Evolutionary conservation across 1,140 invertebrate genomes (phyloP), one percentile per base, ranked within the genome.

Genomic region (Lordiphosa mommai): DNA sequence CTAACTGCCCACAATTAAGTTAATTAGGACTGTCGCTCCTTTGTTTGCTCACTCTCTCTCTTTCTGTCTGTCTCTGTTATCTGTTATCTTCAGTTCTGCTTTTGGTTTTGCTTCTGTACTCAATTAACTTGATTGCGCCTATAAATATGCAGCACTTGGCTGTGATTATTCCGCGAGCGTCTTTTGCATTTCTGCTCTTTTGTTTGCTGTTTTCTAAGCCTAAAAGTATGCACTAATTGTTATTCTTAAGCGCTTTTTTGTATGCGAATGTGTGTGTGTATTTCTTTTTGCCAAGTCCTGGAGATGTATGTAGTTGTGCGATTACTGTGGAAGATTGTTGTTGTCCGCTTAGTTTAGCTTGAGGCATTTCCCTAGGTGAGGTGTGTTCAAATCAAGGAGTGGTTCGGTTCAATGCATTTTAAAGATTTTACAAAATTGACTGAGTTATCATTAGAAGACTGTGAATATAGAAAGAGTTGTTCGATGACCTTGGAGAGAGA

Each of bases 101-200:
- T 27, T 27, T 7, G 5, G 23, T 27, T 27, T 27, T 27, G 23
- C 23, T 27, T 27, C 23, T 61, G 56, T 72, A 60, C 61, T 72
- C 74, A 86, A 86, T 86, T 86, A 86, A 86, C 68, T 76, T 82
- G 82, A 86, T 86, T 86, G 82, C 72, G 82, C 82, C 82, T 86
- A 82, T 86, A 86, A 86, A 86, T 86, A 86, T 86, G 82, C 82
- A 61, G 76, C 71, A 64, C 63, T 86, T 72, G 58, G 60, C 64
- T 59, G 82, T 86, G 82, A 86, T 86, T 80, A 86, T 86, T 70
- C 61, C 74, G 56, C 63, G 72, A 63, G 52, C 68, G 57, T 61
- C 41, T 57, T 51, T 59, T 58, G 49, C 37, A 40, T 41, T 8
- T 46, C 50, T 36, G 12, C 13, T 33, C 34, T 17, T 59, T 34